phyloP scores from a whole-genome alignment of 1,140 invertebrate species.

The Lordiphosa clarofinis region DNA sequence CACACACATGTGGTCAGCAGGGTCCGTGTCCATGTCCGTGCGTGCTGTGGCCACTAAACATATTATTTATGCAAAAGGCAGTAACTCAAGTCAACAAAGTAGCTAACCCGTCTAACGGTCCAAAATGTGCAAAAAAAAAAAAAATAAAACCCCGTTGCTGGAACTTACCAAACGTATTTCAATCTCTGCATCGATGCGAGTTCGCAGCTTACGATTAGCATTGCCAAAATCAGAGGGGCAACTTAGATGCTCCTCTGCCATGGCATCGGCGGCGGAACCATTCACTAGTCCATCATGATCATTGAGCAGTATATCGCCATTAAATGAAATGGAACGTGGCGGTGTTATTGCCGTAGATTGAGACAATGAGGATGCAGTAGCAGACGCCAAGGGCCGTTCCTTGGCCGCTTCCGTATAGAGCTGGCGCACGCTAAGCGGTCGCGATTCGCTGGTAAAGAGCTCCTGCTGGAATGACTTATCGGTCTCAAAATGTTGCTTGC shows the following conservation, averaged over 20 bases:
- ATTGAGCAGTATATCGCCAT: constrained; percentile 72
- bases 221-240: constrained; percentile 89
- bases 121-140: neutral
- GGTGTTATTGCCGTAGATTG: constrained; percentile 48
- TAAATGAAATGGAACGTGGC: constrained; percentile 58
- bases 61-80: constrained; percentile 61
- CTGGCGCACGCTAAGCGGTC: constrained; percentile 82
- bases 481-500: constrained; percentile 87
- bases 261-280: constrained; percentile 17
- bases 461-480: constrained; percentile 83
- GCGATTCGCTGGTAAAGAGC: constrained; percentile 85
- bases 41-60: constrained; percentile 19
- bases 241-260: constrained; percentile 82
- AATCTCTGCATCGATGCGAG: constrained; percentile 89
- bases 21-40: constrained; percentile 22
- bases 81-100: constrained; percentile 2
- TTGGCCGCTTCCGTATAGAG: constrained; percentile 87
- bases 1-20: constrained; percentile 54
- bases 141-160: constrained; percentile 8
- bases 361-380: constrained; percentile 60
- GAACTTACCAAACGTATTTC: constrained; percentile 91
- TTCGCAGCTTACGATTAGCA: constrained; percentile 83
- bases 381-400: constrained; percentile 67
- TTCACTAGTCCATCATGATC: constrained; percentile 57
- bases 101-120: constrained; percentile 30